Evolutionary conservation across 2,113 vertebrate species (phyloP).

Genomic region (Ahaetulla prasina): DNA sequence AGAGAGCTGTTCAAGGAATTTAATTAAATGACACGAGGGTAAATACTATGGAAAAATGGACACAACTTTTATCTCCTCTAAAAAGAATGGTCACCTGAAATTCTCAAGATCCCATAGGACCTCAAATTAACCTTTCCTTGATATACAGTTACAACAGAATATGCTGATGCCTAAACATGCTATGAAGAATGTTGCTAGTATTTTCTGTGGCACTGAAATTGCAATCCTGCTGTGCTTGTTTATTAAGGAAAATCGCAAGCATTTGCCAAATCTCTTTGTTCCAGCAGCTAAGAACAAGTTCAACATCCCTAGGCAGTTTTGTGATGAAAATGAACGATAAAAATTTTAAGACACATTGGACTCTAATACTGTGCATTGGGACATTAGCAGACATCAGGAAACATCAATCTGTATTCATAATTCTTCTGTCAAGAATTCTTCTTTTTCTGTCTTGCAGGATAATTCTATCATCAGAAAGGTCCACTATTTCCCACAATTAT

Average conservation of each 20-base stretch:
- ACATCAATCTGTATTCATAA: background rate
- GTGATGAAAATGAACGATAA: constrained; percentile 26
- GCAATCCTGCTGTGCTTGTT: constrained; percentile 44
- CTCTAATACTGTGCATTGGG: background rate
- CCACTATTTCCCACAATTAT: constrained; percentile 13
- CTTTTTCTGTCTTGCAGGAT: background rate
- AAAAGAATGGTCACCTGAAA: constrained; percentile 28
- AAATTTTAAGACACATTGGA: background rate
- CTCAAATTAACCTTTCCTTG: constrained; percentile 14
- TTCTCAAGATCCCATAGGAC: constrained; percentile 6
- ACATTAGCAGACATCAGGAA: constrained; percentile 11
- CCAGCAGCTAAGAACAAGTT: constrained; percentile 41
- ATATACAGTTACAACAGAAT: constrained; percentile 36
- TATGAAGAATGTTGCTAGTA: constrained; percentile 39
- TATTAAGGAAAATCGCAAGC: constrained; percentile 48
- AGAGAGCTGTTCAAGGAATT: constrained; percentile 19
- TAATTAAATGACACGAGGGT: constrained; percentile 11
- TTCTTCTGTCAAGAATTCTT: constrained; percentile 1
- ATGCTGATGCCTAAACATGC: constrained; percentile 49
- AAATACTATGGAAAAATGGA: constrained; percentile 34
- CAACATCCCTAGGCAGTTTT: constrained; percentile 17
- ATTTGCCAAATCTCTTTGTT: constrained; percentile 48
- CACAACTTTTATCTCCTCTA: constrained; percentile 11
- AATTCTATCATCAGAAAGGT: constrained; percentile 23
- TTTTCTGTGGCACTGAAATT: constrained; percentile 49